phyloP scores from a whole-genome alignment of 2,113 vertebrate species.

The Phodopus roborovskii region DNA sequence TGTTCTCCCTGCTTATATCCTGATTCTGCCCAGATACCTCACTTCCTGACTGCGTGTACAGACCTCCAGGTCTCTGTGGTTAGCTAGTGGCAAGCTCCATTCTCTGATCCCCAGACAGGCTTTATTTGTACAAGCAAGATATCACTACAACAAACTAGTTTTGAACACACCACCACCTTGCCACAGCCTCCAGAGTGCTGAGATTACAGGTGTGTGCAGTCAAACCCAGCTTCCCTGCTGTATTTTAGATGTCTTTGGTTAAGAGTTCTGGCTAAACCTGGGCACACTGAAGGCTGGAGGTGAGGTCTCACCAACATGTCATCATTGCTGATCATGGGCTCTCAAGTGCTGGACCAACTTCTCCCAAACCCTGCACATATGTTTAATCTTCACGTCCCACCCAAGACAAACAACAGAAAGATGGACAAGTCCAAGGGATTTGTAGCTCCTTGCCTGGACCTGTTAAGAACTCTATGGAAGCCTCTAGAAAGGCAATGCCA shows the following conservation, averaged over 20 bases:
- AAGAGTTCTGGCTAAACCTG: not conserved
- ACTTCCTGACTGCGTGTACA: too few relatives aligned
- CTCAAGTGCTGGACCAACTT: not conserved
- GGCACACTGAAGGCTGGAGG: not conserved
- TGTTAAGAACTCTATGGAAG: conserved; percentile 76
- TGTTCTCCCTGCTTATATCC: too few relatives aligned
- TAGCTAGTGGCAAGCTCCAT: too few relatives aligned
- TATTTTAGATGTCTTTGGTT: not conserved
- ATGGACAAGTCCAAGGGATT: conserved; percentile 73
- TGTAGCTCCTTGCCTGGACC: conserved; percentile 82
- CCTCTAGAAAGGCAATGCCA: not conserved
- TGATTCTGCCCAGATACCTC: too few relatives aligned
- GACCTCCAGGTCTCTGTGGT: too few relatives aligned
- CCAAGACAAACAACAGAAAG: not conserved
- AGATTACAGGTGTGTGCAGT: not conserved
- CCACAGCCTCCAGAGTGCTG: not conserved
- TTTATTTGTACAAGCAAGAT: too few relatives aligned
- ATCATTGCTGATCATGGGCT: not conserved
- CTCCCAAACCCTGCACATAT: not conserved
- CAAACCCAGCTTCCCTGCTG: not conserved
- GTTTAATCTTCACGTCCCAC: not conserved
- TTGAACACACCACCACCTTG: not conserved
- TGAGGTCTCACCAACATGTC: not conserved
- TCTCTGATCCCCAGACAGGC: too few relatives aligned
- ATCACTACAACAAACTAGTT: not conserved